These are phyloP conservation scores for Porphyrio hochstetteri DNA, from an alignment of 2,113 vertebrate genomes.

Conservation along the genomic window DNA sequence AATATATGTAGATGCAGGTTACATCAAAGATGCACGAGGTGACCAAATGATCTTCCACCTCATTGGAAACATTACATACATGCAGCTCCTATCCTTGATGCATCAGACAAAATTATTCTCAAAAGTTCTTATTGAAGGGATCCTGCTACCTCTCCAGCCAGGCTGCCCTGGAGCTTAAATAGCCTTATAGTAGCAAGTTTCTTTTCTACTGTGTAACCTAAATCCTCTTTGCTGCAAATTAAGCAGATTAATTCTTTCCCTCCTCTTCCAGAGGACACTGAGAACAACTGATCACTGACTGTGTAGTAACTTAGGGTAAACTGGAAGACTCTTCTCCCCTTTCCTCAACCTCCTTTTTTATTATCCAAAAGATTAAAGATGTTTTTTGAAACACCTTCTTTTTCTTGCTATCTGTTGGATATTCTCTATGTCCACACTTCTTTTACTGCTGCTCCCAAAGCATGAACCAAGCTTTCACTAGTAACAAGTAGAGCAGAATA, in stretches of 20 bases:
- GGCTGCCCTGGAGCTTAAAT: background rate
- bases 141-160: background rate
- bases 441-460: slow-evolving; percentile 3
- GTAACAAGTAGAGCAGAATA: slow-evolving; percentile 64
- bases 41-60: background rate
- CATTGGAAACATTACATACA: background rate
- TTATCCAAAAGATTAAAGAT: background rate
- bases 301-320: background rate
- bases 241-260: slow-evolving; percentile 8
- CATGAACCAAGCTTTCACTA: background rate
- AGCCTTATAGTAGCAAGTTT: background rate
- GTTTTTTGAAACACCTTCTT: background rate
- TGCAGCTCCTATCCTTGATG: background rate
- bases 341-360: background rate
- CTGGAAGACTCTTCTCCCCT: background rate
- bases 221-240: slow-evolving; percentile 46
- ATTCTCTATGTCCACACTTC: background rate
- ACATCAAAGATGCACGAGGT: no score
- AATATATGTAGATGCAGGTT: background rate
- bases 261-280: background rate
- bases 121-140: background rate
- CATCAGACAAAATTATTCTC: background rate
- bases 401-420: background rate
- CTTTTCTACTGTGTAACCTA: background rate
- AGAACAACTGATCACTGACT: background rate